These are phyloP conservation scores for Lasioglossum leucozonium DNA, from an alignment of 2,888 invertebrate species.

Conservation along the genomic window DNA sequence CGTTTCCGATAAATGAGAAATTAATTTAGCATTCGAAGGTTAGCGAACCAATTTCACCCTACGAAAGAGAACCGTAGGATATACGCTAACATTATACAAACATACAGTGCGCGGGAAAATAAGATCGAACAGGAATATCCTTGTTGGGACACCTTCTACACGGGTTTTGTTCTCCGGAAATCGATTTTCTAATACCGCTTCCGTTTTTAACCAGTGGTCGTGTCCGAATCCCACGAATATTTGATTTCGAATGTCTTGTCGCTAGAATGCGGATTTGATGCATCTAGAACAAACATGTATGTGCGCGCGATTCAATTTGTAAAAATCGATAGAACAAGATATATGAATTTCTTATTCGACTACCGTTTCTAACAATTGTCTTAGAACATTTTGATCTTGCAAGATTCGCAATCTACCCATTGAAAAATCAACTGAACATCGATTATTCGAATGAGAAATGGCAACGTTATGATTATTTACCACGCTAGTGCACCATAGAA, in stretches of 20 bases:
- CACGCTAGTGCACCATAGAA: constrained; percentile 49
- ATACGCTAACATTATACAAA: constrained; percentile 35
- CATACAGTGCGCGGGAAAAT: constrained; percentile 33
- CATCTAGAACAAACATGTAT: background rate
- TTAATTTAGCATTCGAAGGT: constrained; percentile 52
- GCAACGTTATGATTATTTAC: constrained; percentile 43
- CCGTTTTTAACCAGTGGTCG: constrained; percentile 41
- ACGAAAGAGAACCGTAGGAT: constrained; percentile 20
- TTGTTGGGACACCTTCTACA: constrained; percentile 43
- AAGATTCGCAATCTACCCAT: constrained; percentile 4
- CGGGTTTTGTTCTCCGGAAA: constrained; percentile 33
- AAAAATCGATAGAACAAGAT: background rate
- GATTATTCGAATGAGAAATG: constrained; percentile 52
- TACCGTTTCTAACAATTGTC: background rate
- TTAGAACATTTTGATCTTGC: background rate
- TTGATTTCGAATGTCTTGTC: constrained; percentile 48
- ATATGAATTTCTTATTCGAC: background rate
- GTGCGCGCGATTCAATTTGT: background rate
- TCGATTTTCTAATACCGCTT: constrained; percentile 46
- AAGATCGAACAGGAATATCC: constrained; percentile 27
- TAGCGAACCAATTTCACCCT: constrained; percentile 44
- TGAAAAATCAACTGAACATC: constrained; percentile 38
- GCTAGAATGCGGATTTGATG: constrained; percentile 4
- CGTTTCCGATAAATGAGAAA: background rate
- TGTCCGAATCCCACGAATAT: constrained; percentile 51